These are phyloP conservation scores for Ischnus inquisitorius DNA, from an alignment of 2,888 invertebrate species.

Conservation along the genomic window DNA sequence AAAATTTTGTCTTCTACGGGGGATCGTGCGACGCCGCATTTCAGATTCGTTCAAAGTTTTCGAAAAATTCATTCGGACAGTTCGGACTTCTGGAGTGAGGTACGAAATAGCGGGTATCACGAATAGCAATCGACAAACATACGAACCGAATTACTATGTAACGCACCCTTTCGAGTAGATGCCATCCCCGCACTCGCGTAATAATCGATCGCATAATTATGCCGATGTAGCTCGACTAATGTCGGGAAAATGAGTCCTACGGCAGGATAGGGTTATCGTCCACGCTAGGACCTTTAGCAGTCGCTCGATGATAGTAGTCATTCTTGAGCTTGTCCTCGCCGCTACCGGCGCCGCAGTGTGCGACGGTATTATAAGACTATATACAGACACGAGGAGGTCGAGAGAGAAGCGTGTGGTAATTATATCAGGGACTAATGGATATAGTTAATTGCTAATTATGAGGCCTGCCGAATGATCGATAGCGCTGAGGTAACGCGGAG, in stretches of 20 bases:
- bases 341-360: conserved; percentile 47
- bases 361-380: conserved; percentile 65
- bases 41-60: too few species aligned
- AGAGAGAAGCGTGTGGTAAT: conserved; percentile 83
- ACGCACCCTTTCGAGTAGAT: conserved; percentile 19
- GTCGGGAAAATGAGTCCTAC: conserved; percentile 76
- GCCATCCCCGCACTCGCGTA: conserved; percentile 47
- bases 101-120: too few species aligned
- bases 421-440: conserved; percentile 85
- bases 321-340: conserved; percentile 60
- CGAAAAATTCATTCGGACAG: too few species aligned
- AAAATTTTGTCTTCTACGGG: neutral
- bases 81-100: too few species aligned
- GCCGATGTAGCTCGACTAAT: conserved; percentile 81
- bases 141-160: too few species aligned
- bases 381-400: conserved; percentile 78
- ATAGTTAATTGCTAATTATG: conserved; percentile 86
- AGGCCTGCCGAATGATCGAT: conserved; percentile 85
- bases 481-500: conserved; percentile 81
- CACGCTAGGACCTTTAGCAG: conserved; percentile 44
- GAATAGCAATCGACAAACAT: too few species aligned
- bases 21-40: neutral
- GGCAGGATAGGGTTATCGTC: conserved; percentile 57
- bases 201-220: conserved; percentile 83
- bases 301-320: conserved; percentile 63